Conservation (phyloP, 53 echinoderm and acorn worm genomes). For the Crossaster papposus region DNA sequence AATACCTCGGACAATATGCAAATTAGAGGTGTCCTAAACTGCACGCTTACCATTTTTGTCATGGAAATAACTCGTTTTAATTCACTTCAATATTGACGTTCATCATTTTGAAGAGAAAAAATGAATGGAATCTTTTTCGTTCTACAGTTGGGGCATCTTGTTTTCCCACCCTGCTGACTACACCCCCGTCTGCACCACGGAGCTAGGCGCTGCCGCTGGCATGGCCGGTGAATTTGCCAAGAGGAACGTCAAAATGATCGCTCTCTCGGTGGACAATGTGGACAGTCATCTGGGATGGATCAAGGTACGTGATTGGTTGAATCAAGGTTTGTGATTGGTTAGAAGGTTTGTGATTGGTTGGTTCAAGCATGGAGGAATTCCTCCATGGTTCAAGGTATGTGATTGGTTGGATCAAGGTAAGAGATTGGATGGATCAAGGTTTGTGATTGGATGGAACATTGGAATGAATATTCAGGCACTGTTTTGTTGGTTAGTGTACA, state of each 20-base stretch:
- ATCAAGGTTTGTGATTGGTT: no score
- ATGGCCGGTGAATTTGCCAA: conserved; percentile 77
- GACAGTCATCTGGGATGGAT: conserved; percentile 91
- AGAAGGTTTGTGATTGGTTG: no score
- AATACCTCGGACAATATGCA: no score
- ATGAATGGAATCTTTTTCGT: not conserved
- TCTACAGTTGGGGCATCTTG: conserved; percentile 89
- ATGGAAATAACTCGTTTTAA: no score
- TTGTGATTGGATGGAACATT: no score
- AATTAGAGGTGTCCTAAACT: no score
- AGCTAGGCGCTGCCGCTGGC: conserved; percentile 74
- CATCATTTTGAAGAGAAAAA: not conserved
- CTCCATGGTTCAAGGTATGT: conserved; percentile 90
- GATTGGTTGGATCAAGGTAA: no score
- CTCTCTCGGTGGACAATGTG: conserved; percentile 82
- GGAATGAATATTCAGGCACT: no score
- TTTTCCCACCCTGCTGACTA: conserved; percentile 99
- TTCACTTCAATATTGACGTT: not conserved
- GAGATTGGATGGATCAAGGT: no score
- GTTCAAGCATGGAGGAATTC: no score
- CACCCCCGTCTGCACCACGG: conserved; percentile 98
- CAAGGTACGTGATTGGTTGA: conserved; percentile 68
- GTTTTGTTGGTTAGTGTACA: no score
- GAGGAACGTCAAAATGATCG: conserved; percentile 84
- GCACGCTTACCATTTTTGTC: no score